Evolutionary conservation across 2,888 invertebrate genomes (phyloP).

Genomic region (Tillus elongatus): DNA sequence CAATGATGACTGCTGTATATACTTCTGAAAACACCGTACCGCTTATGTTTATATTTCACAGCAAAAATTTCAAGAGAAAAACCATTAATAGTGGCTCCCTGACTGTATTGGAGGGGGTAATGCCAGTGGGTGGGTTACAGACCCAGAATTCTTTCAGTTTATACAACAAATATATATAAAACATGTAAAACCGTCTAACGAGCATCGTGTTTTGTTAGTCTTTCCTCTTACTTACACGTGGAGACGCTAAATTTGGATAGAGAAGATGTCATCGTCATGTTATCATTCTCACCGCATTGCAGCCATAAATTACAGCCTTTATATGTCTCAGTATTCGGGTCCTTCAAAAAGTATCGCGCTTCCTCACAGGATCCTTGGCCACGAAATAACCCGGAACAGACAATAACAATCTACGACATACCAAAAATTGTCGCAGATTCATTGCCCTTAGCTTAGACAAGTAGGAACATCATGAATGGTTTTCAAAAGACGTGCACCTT

Average conservation of each 20-base stretch:
- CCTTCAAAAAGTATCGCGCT: slow-evolving; percentile 15
- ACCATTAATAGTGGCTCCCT: neutral
- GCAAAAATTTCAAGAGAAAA: neutral
- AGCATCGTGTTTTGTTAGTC: no score
- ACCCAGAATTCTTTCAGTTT: slow-evolving; percentile 1
- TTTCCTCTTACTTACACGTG: slow-evolving; percentile 24
- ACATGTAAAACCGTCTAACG: no score
- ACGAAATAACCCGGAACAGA: slow-evolving; percentile 1
- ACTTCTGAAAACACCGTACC: slow-evolving; percentile 18
- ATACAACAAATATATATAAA: no score
- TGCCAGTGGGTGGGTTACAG: slow-evolving; percentile 2
- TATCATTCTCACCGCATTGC: slow-evolving; percentile 12
- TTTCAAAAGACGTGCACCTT: slow-evolving; percentile 19
- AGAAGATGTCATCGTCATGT: slow-evolving; percentile 14
- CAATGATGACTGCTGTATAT: slow-evolving; percentile 19
- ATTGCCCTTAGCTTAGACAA: slow-evolving; percentile 8
- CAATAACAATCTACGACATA: slow-evolving; percentile 7
- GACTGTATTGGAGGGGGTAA: neutral
- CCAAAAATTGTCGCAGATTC: slow-evolving; percentile 9
- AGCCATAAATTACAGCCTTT: slow-evolving; percentile 15
- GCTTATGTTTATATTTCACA: slow-evolving; percentile 18
- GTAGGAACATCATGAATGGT: slow-evolving; percentile 14
- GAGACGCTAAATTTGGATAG: slow-evolving; percentile 25
- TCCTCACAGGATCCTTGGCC: slow-evolving; percentile 15
- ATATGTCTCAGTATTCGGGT: slow-evolving; percentile 15